Conservation (phyloP, 2,888 invertebrate species). For the Leucophenga montana region DNA sequence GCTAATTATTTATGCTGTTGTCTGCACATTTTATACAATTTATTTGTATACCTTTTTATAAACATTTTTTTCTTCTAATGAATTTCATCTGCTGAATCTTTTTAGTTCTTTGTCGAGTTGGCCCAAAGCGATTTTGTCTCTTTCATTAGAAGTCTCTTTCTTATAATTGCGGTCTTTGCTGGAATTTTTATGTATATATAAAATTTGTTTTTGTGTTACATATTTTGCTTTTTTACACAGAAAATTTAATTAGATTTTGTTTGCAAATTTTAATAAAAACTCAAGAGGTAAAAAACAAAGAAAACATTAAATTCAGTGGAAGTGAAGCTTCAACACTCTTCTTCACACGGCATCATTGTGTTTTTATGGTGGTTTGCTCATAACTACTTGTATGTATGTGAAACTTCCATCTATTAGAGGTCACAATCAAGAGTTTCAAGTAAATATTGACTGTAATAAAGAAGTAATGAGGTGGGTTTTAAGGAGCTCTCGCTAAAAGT, state of each 20-base stretch:
- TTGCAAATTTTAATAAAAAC: constrained; percentile 11
- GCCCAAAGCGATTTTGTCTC: constrained; percentile 18
- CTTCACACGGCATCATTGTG: too few relatives aligned
- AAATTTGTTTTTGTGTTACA: constrained; percentile 34
- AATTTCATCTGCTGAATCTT: neutral
- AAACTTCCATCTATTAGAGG: too few relatives aligned
- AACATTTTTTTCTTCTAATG: constrained; percentile 36
- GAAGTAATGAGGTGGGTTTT: too few relatives aligned
- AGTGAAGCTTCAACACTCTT: too few relatives aligned
- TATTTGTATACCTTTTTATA: constrained; percentile 34
- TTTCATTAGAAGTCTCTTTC: constrained; percentile 1
- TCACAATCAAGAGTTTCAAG: too few relatives aligned
- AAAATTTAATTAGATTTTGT: constrained; percentile 30
- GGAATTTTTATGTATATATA: constrained; percentile 33
- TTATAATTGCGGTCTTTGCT: constrained; percentile 15
- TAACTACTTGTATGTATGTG: too few relatives aligned
- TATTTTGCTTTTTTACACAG: constrained; percentile 25
- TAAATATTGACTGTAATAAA: too few relatives aligned
- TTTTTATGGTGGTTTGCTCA: too few relatives aligned
- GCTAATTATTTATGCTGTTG: constrained; percentile 7
- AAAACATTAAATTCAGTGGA: too few relatives aligned
- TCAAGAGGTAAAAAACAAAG: neutral
- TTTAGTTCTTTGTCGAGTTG: constrained; percentile 18
- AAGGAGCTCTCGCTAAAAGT: too few relatives aligned
- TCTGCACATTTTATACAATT: constrained; percentile 33